Conservation (phyloP, 2,113 vertebrate genomes). For the Zingel zingel region DNA sequence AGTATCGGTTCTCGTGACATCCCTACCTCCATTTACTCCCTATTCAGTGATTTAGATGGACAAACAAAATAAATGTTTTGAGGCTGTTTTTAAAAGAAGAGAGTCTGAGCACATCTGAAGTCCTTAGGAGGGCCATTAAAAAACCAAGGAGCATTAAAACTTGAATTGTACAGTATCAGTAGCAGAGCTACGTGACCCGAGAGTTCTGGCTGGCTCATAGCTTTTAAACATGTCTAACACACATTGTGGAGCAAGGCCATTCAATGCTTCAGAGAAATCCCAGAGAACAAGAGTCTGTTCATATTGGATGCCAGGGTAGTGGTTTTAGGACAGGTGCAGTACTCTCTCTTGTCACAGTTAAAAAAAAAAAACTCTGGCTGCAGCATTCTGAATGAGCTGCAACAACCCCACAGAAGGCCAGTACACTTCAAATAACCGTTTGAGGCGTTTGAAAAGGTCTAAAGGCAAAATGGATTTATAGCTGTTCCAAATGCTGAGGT, state of each 20-base stretch:
- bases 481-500: background rate
- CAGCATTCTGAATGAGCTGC: background rate
- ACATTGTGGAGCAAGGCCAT: slow-evolving; percentile 10
- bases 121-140: background rate
- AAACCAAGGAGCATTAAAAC: background rate
- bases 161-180: background rate
- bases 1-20: background rate
- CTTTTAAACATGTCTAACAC: background rate
- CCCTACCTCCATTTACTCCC: background rate
- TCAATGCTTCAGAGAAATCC: background rate
- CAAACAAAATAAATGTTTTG: background rate
- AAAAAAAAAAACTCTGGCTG: background rate
- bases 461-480: background rate
- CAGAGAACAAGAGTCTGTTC: background rate
- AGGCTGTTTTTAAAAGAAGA: background rate
- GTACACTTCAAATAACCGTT: background rate
- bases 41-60: background rate
- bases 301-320: background rate
- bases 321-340: slow-evolving; percentile 21
- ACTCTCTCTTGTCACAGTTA: background rate
- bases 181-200: background rate
- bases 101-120: background rate
- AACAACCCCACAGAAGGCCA: background rate
- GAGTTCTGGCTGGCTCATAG: background rate
- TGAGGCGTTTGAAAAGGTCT: background rate